Conservation (phyloP, 2,888 invertebrate genomes). For the Chymomyza amoena region DNA sequence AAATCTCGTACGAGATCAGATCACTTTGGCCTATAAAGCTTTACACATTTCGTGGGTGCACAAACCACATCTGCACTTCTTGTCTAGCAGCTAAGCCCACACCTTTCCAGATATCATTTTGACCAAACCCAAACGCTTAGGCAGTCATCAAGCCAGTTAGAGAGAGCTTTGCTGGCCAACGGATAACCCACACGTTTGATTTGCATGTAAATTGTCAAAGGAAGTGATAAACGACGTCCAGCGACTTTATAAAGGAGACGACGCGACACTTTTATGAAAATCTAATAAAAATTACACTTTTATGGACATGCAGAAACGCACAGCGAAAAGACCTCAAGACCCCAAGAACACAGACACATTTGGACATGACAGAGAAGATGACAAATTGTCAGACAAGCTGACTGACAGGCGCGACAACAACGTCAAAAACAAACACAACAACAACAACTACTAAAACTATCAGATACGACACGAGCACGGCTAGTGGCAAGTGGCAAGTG, state of each 20-base stretch:
- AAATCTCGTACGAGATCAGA: too few relatives aligned
- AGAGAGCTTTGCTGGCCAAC: not conserved
- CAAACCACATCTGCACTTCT: not conserved
- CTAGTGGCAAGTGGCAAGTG: slow-evolving; percentile 60
- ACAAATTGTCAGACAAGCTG: slow-evolving; percentile 66
- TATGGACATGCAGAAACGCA: slow-evolving; percentile 34
- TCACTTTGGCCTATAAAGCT: too few relatives aligned
- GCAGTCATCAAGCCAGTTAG: slow-evolving; percentile 9
- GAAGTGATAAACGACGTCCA: slow-evolving; percentile 66
- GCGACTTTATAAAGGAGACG: slow-evolving; percentile 34
- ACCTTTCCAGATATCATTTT: not conserved
- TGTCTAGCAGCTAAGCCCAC: not conserved
- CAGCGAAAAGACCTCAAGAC: slow-evolving; percentile 5
- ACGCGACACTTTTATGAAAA: slow-evolving; percentile 45
- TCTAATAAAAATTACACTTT: slow-evolving; percentile 63
- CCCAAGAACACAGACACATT: slow-evolving; percentile 34
- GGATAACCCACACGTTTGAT: slow-evolving; percentile 38
- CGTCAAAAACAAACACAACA: slow-evolving; percentile 9
- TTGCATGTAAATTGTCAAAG: slow-evolving; percentile 72
- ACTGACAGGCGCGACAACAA: slow-evolving; percentile 53
- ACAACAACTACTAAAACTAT: slow-evolving; percentile 46
- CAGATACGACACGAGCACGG: slow-evolving; percentile 35
- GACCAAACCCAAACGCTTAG: slow-evolving; percentile 32
- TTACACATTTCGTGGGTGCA: not conserved
- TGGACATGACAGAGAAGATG: slow-evolving; percentile 68